Evolutionary conservation across 92 coral and sea anemone species (phyloP), one percentile per base, ranked within the genome.

Genomic region (Muricea muricata): DNA sequence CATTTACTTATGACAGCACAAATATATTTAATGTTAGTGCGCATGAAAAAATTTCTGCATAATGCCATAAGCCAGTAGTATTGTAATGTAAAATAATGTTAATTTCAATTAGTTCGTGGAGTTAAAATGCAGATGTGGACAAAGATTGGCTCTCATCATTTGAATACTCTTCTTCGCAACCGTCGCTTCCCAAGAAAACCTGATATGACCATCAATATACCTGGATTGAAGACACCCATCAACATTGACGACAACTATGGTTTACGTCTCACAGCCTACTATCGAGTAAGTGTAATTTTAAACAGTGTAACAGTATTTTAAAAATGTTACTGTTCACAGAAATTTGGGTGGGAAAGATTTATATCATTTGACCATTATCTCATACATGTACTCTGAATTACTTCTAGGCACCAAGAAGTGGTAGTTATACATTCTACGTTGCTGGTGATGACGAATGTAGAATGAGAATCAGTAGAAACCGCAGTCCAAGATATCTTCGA

Each of bases 371-470:
- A n/a, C n/a, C n/a, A n/a, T n/a, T n/a, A n/a, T 37, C 42, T 37
- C 9, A 37, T 9, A 37, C 4, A 37, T 4, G 42, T 37, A 37
- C 4, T 9, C 9, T 37, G 42, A 37, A 37, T 9, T 48, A 48
- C 56, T 18, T 20, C 6, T 52, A 52, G 60, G 60, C 60, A 52
- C 60, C 60, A 1, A 18, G 26, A 52, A 52, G 24, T 18, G 60
- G 60, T 6, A 7, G 26, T 1, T 52, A 52, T 52, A 52, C 21
- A 20, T 52, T 52, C 60, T 52, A 52, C 20, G 60, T 52, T 17
- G 60, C 60, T 52, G 60, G 60, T 52, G 60, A 52, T 52, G 60
- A 52, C 20, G 60, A 52, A 52, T 52, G 60, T 52, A 52, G 60
- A 52, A 52, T 52, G 60, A 18, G 26, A 52, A 52, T 52, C 26